phyloP scores from a whole-genome alignment of 2,888 invertebrate genomes.

The Acanthosepion pharaonis region DNA sequence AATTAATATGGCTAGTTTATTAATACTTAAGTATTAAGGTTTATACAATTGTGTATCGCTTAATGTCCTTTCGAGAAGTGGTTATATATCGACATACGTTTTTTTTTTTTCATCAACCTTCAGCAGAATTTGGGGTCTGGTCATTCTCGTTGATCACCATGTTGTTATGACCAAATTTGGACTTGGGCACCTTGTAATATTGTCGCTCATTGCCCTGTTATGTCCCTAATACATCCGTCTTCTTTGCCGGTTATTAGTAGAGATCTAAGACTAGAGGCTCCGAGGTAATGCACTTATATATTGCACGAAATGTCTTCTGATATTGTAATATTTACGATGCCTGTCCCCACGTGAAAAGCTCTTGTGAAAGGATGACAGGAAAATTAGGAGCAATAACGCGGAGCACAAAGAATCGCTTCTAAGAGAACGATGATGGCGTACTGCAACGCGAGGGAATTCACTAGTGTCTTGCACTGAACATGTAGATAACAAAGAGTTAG shows the following conservation, averaged over 20 bases:
- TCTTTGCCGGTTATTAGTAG: neutral
- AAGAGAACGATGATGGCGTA: neutral
- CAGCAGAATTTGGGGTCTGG: neutral
- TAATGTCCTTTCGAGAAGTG: no score
- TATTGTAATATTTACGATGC: neutral
- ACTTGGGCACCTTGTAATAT: neutral
- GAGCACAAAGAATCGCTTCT: neutral
- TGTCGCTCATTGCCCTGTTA: neutral
- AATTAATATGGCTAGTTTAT: no score
- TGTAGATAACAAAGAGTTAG: neutral
- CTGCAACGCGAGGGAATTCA: neutral
- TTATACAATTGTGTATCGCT: no score
- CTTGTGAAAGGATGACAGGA: neutral
- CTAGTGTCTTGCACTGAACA: neutral
- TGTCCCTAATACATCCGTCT: neutral
- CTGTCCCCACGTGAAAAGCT: neutral
- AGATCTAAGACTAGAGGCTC: neutral
- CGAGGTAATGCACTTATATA: neutral
- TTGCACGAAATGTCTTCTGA: neutral
- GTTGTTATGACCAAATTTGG: neutral
- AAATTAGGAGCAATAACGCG: neutral
- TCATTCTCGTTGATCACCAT: neutral
- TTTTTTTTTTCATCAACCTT: neutral
- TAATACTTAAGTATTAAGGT: no score
- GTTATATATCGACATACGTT: neutral